Evolutionary conservation across 2,888 invertebrate species (phyloP), one percentile per base, ranked within the genome.

Genomic region (Podotricha telesiphe): DNA sequence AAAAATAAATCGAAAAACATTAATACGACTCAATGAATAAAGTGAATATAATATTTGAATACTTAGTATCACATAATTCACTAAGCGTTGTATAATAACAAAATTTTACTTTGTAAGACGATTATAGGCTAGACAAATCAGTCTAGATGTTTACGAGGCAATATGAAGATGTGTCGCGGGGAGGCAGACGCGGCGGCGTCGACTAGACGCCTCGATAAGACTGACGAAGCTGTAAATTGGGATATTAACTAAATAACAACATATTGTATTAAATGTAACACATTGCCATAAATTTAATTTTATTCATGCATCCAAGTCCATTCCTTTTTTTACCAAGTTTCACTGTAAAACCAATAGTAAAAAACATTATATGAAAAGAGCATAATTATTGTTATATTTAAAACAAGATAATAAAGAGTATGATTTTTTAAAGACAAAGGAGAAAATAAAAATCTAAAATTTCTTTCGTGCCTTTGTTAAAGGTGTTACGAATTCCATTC

Each of bases 121-220:
- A 56, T 51, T 65, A 56, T 67, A 65, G 65, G 64, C 67, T 69
- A 71, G 65, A 69, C 72, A 53, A 34, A 62, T 69, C 53, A 37
- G 68, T 55, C 40, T 68, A 58, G 65, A 42, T 58, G 77, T 87
- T 86, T 85, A 86, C 82, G 85, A 85, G 83, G 85, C 84, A 86
- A 88, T 89, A 84, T 87, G 85, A 86, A 84, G 79, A 80, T 82
- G 79, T 79, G 76, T 77, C 77, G 73, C 77, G 75, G 76, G 81
- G 82, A 79, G 81, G 80, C 83, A 91, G 91, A 91, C 91, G 81
- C 73, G 83, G 72, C 82, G 91, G 88, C 90, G 81, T 70, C 87
- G 81, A 70, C 80, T 70, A 78, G 85, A 82, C 87, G 84, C 80
- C 80, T 74, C 70, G 68, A 20, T 72, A 75, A 74, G 75, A 74